A percentile compares a stretch with the other conserved stretches of the same genome.
These are phyloP conservation scores for Monodelphis domestica DNA, from an alignment of 2,797 vertebrate species.

Conservation along the genomic window DNA sequence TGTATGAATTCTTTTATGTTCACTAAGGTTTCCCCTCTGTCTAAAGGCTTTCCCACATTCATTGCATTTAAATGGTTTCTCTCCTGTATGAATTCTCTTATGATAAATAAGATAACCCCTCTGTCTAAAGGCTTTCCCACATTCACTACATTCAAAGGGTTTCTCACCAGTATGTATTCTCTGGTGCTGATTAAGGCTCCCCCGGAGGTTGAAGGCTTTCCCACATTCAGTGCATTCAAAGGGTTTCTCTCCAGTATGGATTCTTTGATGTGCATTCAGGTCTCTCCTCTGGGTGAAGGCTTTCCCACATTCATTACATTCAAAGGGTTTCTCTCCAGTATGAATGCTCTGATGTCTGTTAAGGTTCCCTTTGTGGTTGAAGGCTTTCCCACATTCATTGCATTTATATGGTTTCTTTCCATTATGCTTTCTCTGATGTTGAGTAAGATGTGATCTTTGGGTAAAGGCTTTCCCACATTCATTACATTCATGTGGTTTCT, in stretches of 20 bases:
- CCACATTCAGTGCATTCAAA: background rate
- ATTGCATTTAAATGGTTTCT: background rate
- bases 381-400: background rate
- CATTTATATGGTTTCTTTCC: background rate
- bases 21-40: background rate
- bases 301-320: background rate
- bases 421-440: background rate
- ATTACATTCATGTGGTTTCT: background rate
- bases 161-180: background rate
- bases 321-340: background rate
- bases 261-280: background rate
- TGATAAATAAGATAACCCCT: background rate
- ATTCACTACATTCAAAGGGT: background rate
- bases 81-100: background rate
- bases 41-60: background rate
- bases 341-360: background rate
- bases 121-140: background rate
- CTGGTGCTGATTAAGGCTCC: constrained; percentile 2
- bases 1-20: background rate
- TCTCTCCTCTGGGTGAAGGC: constrained; percentile 1
- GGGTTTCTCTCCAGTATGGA: background rate
- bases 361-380: background rate
- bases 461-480: constrained; percentile 2
- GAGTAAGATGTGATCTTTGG: background rate
- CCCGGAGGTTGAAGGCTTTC: background rate